These are phyloP conservation scores for Auanema sp. DNA, from an alignment of 2,888 invertebrate species.

Conservation along the genomic window DNA sequence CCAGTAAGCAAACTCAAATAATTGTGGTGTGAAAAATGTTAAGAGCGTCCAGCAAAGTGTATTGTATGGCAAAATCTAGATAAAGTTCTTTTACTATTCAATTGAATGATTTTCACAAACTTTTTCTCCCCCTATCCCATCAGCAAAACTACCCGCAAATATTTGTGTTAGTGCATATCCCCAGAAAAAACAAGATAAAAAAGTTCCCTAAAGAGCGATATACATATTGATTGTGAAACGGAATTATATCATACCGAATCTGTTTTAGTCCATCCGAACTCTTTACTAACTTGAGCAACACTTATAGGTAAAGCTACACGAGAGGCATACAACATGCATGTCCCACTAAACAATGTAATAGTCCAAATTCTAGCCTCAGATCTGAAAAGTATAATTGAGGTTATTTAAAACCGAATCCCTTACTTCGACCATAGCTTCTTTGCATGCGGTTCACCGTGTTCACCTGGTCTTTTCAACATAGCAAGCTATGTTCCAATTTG, in stretches of 20 bases:
- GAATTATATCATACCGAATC: conserved; percentile 67
- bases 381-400: conserved; percentile 35
- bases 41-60: conserved; percentile 67
- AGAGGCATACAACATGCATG: conserved; percentile 73
- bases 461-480: conserved; percentile 37
- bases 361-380: conserved; percentile 72
- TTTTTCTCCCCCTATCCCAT: conserved; percentile 53
- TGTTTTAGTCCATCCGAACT: conserved; percentile 75
- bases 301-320: conserved; percentile 75
- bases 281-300: conserved; percentile 72
- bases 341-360: conserved; percentile 72
- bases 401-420: not conserved
- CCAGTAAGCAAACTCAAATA: conserved; percentile 67
- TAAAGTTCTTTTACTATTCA: not conserved
- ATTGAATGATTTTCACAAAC: not conserved
- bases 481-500: not conserved
- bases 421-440: conserved; percentile 51
- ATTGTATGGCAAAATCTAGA: conserved; percentile 70
- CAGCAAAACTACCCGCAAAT: conserved; percentile 68
- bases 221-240: not conserved
- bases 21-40: conserved; percentile 59
- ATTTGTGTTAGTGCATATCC: conserved; percentile 74
- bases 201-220: conserved; percentile 69
- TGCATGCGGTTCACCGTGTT: conserved; percentile 36
- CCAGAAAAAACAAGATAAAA: conserved; percentile 77